These are phyloP conservation scores for Tethya wilhelma DNA, from an alignment of 37 sponge, comb jelly and placozoan genomes.

Conservation along the genomic window DNA sequence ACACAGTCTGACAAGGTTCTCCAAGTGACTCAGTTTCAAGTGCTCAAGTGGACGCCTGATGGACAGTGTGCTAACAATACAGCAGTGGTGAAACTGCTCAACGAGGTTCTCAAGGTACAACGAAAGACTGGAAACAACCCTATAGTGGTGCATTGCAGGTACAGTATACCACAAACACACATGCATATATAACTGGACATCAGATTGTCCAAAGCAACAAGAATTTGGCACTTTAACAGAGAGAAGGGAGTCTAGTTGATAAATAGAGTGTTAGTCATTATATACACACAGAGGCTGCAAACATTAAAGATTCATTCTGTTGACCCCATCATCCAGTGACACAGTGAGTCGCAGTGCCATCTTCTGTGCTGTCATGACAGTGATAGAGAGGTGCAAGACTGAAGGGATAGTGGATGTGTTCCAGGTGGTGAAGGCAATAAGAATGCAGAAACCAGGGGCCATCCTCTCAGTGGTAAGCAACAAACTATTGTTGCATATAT, in stretches of 20 bases:
- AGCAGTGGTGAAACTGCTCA: background rate
- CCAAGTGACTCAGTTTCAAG: slow-evolving; percentile 19
- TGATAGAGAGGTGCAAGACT: slow-evolving; percentile 34
- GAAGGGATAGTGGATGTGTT: slow-evolving; percentile 44
- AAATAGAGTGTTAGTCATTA: background rate
- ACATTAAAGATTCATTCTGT: background rate
- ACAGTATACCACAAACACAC: too few relatives aligned
- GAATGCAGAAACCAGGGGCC: slow-evolving; percentile 39
- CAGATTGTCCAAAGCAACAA: too few relatives aligned
- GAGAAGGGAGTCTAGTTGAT: too few relatives aligned
- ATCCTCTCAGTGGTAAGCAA: slow-evolving; percentile 18
- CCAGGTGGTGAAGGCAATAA: slow-evolving; percentile 29
- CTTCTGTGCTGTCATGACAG: slow-evolving; percentile 42
- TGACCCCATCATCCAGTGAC: too few relatives aligned
- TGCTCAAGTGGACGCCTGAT: slow-evolving; percentile 50
- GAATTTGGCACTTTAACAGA: too few relatives aligned
- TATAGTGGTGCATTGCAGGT: slow-evolving; percentile 47
- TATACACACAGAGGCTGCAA: background rate
- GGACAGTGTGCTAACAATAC: slow-evolving; percentile 39
- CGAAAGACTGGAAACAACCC: slow-evolving; percentile 30
- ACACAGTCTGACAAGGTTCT: background rate
- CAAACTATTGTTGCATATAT: background rate
- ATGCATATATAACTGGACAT: too few relatives aligned
- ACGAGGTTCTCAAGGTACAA: background rate
- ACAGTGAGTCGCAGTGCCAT: slow-evolving; percentile 38